Percentiles rank a stretch among this genome's conserved stretches.
Evolutionary conservation across 2,888 invertebrate genomes (phyloP).

Genomic region (Heteromurus nitidus): DNA sequence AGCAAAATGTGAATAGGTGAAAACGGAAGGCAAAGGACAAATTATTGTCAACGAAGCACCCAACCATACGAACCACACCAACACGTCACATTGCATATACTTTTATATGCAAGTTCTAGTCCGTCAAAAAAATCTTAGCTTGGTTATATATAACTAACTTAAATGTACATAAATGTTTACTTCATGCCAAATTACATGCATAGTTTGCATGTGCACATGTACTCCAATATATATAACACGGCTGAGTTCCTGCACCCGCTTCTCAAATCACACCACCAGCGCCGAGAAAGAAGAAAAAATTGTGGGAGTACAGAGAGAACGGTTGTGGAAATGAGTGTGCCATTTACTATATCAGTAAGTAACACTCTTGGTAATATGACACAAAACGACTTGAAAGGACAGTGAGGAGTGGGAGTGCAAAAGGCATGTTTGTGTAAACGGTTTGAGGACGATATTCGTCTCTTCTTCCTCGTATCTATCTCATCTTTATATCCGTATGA

Average conservation of each 20-base stretch:
- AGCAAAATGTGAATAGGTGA: constrained; percentile 1
- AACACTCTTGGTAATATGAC: neutral
- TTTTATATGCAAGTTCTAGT: neutral
- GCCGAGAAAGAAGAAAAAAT: neutral
- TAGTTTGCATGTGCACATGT: constrained; percentile 11
- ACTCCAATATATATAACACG: constrained; percentile 23
- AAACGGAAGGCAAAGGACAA: constrained; percentile 20
- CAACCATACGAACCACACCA: constrained; percentile 9
- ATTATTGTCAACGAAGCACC: constrained; percentile 14
- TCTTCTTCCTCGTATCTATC: neutral
- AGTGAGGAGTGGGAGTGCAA: neutral
- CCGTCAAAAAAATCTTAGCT: no score
- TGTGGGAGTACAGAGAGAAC: neutral
- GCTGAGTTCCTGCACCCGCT: neutral
- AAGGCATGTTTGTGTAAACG: no score
- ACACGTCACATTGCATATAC: neutral
- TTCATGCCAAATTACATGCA: constrained; percentile 20
- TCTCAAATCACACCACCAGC: neutral
- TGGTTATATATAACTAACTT: no score
- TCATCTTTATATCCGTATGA: constrained; percentile 16
- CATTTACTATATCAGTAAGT: neutral
- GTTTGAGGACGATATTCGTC: neutral
- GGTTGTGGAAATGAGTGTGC: neutral
- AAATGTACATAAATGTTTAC: no score
- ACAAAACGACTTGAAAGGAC: neutral